Base-by-base conservation (phyloP, 1,140 invertebrate species). In the Phthorimaea operculella region DNA sequence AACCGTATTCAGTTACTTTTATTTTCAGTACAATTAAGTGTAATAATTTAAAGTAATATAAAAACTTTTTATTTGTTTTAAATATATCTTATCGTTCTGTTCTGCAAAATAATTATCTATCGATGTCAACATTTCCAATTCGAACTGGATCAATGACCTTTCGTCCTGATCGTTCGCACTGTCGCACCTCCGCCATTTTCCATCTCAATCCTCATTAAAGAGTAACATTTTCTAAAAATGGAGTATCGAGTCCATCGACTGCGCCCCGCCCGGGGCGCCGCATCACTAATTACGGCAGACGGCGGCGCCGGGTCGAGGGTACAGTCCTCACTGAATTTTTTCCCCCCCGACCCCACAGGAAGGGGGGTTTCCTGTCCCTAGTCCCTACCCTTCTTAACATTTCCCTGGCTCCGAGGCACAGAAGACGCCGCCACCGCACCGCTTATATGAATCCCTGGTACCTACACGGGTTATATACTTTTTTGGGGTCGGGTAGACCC, bases 361-460 rank as follows among this genome's bases (percentile, higher is more conserved):
- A 70, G 68, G 70, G 71, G 66, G 68, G 62, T 64, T 67, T 71
- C 68, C 73, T 65, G 66, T 69, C 72, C 73, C 74, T 65, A 28
- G 17, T 75, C 75, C 78, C 68, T 73, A 80, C 80, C 79, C 79
- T 83, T 81, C 79, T 79, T 83, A 83, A 78, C 75, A 77, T 81
- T 83, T 73, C 76, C 76, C 76, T 78, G 79, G 75, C 72, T 79
- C 69, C 63, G 64, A 78, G 74, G 75, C 74, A 78, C 78, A 83
- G 70, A 72, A 84, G 79, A 83, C 72, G 76, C 72, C 71, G 69
- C 55, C 66, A 83, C 72, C 74, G 71, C 71, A 69, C 55, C 66
- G 64, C 69, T 74, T 81, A 80, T 83, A 83, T 82, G 80, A 65
- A 62, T 60, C 73, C 76, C 72, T 79, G 72, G 76, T 76, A 79